phyloP scores from a whole-genome alignment of 2,797 vertebrate species.

The Danio albolineatus region DNA sequence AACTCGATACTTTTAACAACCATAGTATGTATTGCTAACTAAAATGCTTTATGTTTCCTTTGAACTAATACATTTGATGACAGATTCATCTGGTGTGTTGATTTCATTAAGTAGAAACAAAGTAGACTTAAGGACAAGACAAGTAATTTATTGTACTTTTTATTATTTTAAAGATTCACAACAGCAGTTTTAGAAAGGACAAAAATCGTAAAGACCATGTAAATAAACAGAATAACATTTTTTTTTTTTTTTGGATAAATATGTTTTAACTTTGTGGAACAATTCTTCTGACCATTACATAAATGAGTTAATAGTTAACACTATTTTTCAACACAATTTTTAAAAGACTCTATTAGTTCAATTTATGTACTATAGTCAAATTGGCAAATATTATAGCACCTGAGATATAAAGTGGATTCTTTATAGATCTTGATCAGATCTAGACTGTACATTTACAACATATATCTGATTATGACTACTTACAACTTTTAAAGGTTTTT shows the following conservation, averaged over 20 bases:
- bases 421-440: neutral
- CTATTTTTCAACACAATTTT: constrained; percentile 36
- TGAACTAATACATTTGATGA: neutral
- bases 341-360: constrained; percentile 37
- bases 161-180: constrained; percentile 67
- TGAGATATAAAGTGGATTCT: constrained; percentile 48
- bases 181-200: constrained; percentile 70
- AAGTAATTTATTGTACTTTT: constrained; percentile 66
- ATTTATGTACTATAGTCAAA: constrained; percentile 2
- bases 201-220: constrained; percentile 66
- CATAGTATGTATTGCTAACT: neutral
- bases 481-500: neutral
- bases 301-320: constrained; percentile 74
- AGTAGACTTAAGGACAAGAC: constrained; percentile 17
- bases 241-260: constrained; percentile 10
- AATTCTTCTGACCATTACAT: constrained; percentile 64
- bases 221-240: constrained; percentile 59
- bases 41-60: neutral
- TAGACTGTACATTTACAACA: constrained; percentile 32
- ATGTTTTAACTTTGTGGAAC: constrained; percentile 65
- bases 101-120: neutral
- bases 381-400: constrained; percentile 23
- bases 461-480: constrained; percentile 37
- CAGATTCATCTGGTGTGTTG: neutral
- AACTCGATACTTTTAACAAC: no score